Base-by-base conservation (phyloP, 2,888 invertebrate species). In the Ophion obscuratus region DNA sequence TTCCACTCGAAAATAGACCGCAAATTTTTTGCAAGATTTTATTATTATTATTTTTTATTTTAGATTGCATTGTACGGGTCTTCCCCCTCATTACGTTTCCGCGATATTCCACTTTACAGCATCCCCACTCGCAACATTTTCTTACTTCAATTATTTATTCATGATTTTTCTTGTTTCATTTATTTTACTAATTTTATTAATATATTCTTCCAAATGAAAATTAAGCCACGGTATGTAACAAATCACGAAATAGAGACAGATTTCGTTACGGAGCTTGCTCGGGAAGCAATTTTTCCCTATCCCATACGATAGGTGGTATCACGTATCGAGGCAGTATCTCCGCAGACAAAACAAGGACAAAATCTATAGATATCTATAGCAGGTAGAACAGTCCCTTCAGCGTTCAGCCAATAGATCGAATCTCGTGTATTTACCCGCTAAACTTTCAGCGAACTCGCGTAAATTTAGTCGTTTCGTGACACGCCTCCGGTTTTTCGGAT, bases 381-480 rank as follows among this genome's bases (percentile, higher is more conserved):
- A 70, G 77, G 82, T 82, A 36, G 76, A 64, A 67, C 14, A 78
- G 24, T 10, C 59, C 31, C 36, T 36, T 68, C 74, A 53, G 61
- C 73, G 68, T 61, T 79, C 53, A 74, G 79, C 47, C 74, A 61
- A 11, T 36, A 53, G 70, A 40, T 17, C 31, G 47, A 78, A 9
- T 70, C 31, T 61, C 40, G 36, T 53, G 68, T 74, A 80, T 80
- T 80, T 84, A 71, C 71, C 64, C 44, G 70, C 59, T 71, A 71
- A 80, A 84, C 71, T 84, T 76, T 64, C 40, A 44, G 57, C 75
- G 68, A 84, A 80, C 80, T 80, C 80, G 66, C 74, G 79, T 84
- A 76, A 80, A 80, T 84, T 84, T 75, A 17, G 71, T 66, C 59
- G 64, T 66, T 78, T 59, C 77, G 77, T 24, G 71, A 61, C 74